Evolutionary conservation across 2,113 vertebrate species (phyloP).

Genomic region (Nerophis lumbriciformis): DNA sequence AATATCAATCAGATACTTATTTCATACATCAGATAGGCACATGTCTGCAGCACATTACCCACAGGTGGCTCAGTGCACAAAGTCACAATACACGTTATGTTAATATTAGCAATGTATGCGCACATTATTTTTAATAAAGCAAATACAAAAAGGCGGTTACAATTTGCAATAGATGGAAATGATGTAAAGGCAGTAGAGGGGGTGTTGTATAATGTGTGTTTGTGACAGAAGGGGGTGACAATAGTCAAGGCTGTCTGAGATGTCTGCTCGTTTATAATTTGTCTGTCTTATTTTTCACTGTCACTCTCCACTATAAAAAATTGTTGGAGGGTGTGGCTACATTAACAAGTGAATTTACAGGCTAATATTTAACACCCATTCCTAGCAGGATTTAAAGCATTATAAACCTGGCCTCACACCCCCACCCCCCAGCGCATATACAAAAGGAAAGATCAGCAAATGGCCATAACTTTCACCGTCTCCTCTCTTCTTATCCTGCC

Average conservation of each 20-base stretch:
- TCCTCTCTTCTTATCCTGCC: conserved; percentile 29
- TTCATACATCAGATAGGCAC: conserved; percentile 5
- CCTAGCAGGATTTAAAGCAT: conserved; percentile 65
- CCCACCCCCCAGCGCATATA: conserved; percentile 10
- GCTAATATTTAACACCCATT: conserved; percentile 57
- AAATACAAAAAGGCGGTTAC: neutral
- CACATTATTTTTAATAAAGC: neutral
- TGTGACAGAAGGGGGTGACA: conserved; percentile 36
- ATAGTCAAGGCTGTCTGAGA: conserved; percentile 32
- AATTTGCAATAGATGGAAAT: conserved; percentile 8
- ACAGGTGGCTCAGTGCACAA: neutral
- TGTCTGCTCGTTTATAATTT: conserved; percentile 6
- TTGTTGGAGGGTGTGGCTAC: conserved; percentile 29
- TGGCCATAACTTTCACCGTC: conserved; percentile 38
- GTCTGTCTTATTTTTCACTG: conserved; percentile 13
- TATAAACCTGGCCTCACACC: conserved; percentile 59
- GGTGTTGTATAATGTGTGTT: conserved; percentile 13
- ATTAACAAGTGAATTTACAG: conserved; percentile 68
- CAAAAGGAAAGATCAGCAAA: conserved; percentile 13
- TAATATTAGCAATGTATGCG: too few relatives aligned
- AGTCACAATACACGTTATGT: neutral
- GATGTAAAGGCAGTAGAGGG: conserved; percentile 21
- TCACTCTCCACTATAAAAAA: conserved; percentile 39
- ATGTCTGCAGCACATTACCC: conserved; percentile 21
- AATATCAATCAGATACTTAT: neutral